A percentile compares a stretch with the other conserved stretches of the same genome.
phyloP scores from a whole-genome alignment of 92 coral and sea anemone genomes.

The Epizoanthus scotinus region DNA sequence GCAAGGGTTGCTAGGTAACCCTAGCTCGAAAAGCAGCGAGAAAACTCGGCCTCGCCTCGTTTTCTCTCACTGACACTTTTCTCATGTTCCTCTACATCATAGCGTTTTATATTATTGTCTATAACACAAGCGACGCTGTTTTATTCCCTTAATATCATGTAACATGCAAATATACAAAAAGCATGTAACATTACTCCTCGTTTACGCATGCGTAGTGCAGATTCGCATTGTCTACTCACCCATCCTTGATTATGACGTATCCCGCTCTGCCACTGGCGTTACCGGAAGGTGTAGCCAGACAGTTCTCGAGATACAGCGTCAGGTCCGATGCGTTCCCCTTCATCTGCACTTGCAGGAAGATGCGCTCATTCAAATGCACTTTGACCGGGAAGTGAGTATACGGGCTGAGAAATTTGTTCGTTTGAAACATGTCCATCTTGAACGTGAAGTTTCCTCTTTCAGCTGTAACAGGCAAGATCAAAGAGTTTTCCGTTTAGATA shows the following conservation, averaged over 20 bases:
- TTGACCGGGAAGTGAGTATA: conserved; percentile 77
- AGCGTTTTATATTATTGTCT: too few species aligned
- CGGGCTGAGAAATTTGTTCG: conserved; percentile 70
- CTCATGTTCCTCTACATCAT: too few species aligned
- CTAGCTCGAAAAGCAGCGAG: too few species aligned
- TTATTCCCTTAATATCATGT: too few species aligned
- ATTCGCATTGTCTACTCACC: conserved; percentile 48
- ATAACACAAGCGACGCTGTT: too few species aligned
- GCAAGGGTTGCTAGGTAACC: too few species aligned
- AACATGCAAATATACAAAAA: too few species aligned
- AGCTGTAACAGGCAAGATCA: conserved; percentile 33
- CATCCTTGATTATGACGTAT: conserved; percentile 60
- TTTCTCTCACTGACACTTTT: too few species aligned
- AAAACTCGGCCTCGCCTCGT: too few species aligned
- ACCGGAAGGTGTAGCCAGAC: conserved; percentile 74
- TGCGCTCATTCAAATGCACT: conserved; percentile 69
- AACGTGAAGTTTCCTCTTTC: conserved; percentile 64
- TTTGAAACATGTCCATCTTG: conserved; percentile 79
- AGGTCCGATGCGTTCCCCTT: conserved; percentile 62
- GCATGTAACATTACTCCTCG: background rate
- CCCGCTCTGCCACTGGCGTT: conserved; percentile 38
- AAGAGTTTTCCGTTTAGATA: too few species aligned
- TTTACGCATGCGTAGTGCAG: background rate
- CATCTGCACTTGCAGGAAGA: conserved; percentile 67
- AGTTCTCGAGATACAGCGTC: conserved; percentile 65